A percentile compares a stretch with the other conserved stretches of the same genome.
Evolutionary conservation across 2,113 vertebrate genomes (phyloP).

Genomic region (Oncorhynchus tshawytscha): DNA sequence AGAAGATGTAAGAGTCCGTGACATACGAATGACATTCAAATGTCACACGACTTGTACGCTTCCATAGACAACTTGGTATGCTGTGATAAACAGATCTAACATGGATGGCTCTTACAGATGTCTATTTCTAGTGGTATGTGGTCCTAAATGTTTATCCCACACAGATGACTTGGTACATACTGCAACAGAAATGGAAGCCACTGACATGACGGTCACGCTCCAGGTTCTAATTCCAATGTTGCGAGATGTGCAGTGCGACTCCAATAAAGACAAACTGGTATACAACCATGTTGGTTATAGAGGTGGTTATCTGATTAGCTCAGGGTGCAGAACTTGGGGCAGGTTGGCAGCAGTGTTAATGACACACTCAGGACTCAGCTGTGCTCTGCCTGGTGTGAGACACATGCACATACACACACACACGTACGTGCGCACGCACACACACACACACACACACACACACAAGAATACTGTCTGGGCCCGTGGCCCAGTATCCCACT

Average conservation of each 20-base stretch:
- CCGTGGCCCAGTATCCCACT: not conserved
- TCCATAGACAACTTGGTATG: no score
- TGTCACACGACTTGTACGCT: no score
- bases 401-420: not conserved
- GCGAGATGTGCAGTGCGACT: no score
- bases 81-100: no score
- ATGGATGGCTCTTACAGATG: no score
- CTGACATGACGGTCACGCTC: not conserved
- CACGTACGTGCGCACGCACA: not conserved
- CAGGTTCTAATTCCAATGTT: no score
- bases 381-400: not conserved
- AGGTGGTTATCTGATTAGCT: not conserved
- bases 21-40: not conserved
- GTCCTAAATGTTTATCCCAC: no score
- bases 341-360: not conserved
- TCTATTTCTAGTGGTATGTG: no score
- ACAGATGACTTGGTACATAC: not conserved
- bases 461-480: not conserved
- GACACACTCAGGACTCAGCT: slow-evolving; percentile 5
- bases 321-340: not conserved
- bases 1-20: not conserved
- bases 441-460: not conserved
- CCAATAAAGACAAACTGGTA: no score
- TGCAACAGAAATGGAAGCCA: not conserved
- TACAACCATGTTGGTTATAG: not conserved